phyloP scores from a whole-genome alignment of 2,797 vertebrate species.

The Petrocephalus schoutedeni region DNA sequence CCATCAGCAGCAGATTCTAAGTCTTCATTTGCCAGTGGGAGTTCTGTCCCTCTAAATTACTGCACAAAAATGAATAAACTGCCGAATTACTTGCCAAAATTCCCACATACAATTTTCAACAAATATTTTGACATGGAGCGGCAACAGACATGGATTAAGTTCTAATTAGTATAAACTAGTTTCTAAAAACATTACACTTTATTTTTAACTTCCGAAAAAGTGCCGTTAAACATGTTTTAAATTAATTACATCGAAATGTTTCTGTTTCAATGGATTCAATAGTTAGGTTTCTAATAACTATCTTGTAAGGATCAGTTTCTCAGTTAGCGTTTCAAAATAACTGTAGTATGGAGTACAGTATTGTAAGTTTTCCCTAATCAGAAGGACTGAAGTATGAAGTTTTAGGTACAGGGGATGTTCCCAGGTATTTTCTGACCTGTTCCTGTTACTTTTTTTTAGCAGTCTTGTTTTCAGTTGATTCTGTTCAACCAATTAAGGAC shows the following conservation, averaged over 20 bases:
- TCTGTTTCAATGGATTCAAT: background rate
- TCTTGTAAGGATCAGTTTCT: background rate
- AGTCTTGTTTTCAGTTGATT: background rate
- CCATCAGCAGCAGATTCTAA: background rate
- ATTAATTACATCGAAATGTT: background rate
- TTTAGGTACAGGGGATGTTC: background rate
- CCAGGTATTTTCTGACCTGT: background rate
- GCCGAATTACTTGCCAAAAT: background rate
- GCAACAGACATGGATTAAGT: background rate
- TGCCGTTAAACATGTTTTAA: background rate
- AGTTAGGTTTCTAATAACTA: background rate
- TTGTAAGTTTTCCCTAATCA: too few relatives aligned
- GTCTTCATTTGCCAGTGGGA: background rate
- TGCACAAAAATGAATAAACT: background rate
- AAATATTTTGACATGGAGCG: background rate
- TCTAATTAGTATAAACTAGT: background rate
- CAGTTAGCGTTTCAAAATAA: background rate
- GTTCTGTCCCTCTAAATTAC: background rate
- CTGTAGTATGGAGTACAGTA: background rate
- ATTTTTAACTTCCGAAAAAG: background rate
- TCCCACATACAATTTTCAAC: background rate
- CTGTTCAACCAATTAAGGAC: background rate
- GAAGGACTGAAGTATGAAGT: background rate
- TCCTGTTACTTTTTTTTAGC: background rate
- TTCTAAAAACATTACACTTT: background rate